Evolutionary conservation across 2,797 vertebrate genomes (phyloP), one percentile per base, ranked within the genome.

Genomic region (Mormyrops boulengeri): DNA sequence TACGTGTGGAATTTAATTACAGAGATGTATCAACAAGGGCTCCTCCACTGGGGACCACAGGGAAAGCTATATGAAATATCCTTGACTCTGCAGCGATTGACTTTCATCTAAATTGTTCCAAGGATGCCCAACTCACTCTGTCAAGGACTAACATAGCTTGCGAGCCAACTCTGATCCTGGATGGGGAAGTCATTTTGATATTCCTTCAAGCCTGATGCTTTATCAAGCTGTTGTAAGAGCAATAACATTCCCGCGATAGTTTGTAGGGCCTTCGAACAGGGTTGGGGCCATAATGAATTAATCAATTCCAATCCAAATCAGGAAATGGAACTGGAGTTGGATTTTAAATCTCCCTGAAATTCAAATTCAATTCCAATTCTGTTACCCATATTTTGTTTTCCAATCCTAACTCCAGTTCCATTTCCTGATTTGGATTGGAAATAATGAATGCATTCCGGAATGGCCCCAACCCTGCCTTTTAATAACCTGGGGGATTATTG

Each of bases 1-100:
- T 89, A 80, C 69, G 87, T n/a, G 89, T 88, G 85, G 89, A 90
- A 91, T 90, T 91, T 88, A 92, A 92, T 92, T 91, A 92, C 47
- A 90, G 53, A 66, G 89, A 90, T 90, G 89, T 89, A 91, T 89
- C 88, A 49, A 88, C 55, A 62, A 30, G 30, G 85, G 19, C 2
- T 57, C 87, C 60, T n/a, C 30, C 77, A 88, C 47, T n/a, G 57
- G 80, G 85, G 53, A 85, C 85, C 82, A 60, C 49, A 62, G 12
- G 55, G 66, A 90, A 88, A 84, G 87, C 12, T 12, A 50, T 80
- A 91, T 92, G 90, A 92, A 90, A 90, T 90, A 91, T 41, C 88
- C 85, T 69, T 85, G 88, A 62, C 86, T 82, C 89, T 66, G 62
- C 89, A 41, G 22, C 88, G 44, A 82, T 85, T 60, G 88, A 88